A percentile compares a stretch with the other conserved stretches of the same genome.
These are phyloP conservation scores for Drepanosiphum platanoidis DNA, from an alignment of 2,888 invertebrate genomes.

Conservation along the genomic window DNA sequence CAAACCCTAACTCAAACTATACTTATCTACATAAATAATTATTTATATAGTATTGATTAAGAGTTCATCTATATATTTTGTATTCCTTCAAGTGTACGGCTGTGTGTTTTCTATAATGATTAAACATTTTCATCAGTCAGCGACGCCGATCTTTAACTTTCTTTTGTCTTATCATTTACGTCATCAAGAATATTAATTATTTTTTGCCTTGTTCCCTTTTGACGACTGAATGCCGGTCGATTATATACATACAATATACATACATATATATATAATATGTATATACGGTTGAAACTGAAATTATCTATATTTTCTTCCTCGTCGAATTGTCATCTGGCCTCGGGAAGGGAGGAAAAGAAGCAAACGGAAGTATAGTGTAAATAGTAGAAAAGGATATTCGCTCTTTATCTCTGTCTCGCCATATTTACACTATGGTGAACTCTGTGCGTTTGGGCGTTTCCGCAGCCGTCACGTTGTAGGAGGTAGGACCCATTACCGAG, in stretches of 20 bases:
- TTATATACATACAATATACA: too few relatives aligned
- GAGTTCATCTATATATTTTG: neutral
- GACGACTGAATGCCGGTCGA: neutral
- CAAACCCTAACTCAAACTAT: too few relatives aligned
- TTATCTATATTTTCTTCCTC: neutral
- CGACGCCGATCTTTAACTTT: neutral
- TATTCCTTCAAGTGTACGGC: neutral
- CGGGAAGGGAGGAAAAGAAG: neutral
- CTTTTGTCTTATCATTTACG: neutral
- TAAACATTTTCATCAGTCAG: neutral
- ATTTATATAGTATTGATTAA: too few relatives aligned
- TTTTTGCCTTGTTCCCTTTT: neutral
- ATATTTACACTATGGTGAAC: neutral
- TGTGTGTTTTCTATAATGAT: neutral
- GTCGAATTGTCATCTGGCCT: neutral
- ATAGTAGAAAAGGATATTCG: constrained; percentile 35
- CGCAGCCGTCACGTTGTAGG: constrained; percentile 37
- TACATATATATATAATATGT: too few relatives aligned
- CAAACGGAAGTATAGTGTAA: constrained; percentile 34
- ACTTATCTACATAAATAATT: too few relatives aligned
- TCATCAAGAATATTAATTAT: constrained; percentile 4
- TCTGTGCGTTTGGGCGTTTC: constrained; percentile 50
- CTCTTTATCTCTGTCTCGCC: neutral
- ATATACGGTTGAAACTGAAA: constrained; percentile 6
- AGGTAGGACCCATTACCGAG: constrained; percentile 26